These are phyloP conservation scores for Mesocentrotus franciscanus DNA, from an alignment of 53 echinoderm and acorn worm species.

Conservation along the genomic window DNA sequence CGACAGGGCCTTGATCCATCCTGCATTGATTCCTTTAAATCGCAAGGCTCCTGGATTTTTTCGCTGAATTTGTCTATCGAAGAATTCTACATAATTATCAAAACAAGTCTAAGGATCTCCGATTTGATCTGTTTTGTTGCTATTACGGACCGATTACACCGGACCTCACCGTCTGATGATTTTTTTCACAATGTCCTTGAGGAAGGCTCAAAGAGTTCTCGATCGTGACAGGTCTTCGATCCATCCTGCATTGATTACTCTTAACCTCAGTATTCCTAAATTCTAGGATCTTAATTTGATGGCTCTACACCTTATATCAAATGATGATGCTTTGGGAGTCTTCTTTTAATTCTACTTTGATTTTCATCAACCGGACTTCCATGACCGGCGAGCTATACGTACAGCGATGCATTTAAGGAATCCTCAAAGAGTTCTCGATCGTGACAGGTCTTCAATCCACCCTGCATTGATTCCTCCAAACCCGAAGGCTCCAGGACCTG, in stretches of 20 bases:
- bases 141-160: no score
- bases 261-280: background rate
- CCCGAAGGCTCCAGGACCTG: conserved; percentile 53
- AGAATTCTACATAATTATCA: no score
- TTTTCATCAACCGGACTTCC: background rate
- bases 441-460: conserved; percentile 58
- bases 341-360: background rate
- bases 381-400: background rate
- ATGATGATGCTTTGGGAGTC: no score
- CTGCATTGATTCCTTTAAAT: background rate
- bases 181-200: background rate
- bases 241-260: conserved; percentile 53
- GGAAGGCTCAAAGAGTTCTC: conserved; percentile 17
- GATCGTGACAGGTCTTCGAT: conserved; percentile 57
- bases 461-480: conserved; percentile 48
- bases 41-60: background rate
- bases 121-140: no score
- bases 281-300: no score
- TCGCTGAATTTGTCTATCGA: no score
- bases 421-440: conserved; percentile 59
- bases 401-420: background rate
- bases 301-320: no score
- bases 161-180: background rate
- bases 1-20: no score
- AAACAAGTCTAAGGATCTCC: no score